Evolutionary conservation across 2,797 vertebrate genomes (phyloP).

Genomic region (Rhinophrynus dorsalis): DNA sequence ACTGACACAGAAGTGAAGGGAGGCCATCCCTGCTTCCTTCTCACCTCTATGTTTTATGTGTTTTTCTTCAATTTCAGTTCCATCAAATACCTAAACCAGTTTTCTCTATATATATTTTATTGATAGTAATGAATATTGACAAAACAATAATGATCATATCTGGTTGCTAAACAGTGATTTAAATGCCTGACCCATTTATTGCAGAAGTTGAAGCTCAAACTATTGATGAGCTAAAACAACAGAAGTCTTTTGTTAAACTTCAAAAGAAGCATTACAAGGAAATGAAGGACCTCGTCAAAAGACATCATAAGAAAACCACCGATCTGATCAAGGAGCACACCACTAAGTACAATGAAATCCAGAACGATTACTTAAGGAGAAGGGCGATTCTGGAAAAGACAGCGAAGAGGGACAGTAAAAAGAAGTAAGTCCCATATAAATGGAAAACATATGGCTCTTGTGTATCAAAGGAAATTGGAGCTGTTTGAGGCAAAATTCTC

Average conservation of each 20-base stretch:
- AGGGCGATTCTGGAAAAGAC: conserved; percentile 82
- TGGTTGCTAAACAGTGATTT: too few species aligned
- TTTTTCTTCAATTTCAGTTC: too few species aligned
- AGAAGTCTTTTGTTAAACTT: conserved; percentile 90
- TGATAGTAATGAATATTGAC: too few species aligned
- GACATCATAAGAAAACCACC: conserved; percentile 91
- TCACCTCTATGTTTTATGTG: too few species aligned
- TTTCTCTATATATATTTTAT: too few species aligned
- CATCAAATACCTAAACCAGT: too few species aligned
- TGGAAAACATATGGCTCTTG: too few species aligned
- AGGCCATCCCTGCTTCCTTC: too few species aligned
- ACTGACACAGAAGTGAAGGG: too few species aligned
- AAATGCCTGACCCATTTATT: conserved; percentile 30
- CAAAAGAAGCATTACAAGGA: conserved; percentile 98
- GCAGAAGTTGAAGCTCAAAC: conserved; percentile 91
- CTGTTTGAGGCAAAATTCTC: too few species aligned
- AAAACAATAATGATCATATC: too few species aligned
- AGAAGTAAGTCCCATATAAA: conserved; percentile 76
- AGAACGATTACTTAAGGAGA: conserved; percentile 82
- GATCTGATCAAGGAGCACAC: conserved; percentile 96
- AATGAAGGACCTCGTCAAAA: conserved; percentile 94
- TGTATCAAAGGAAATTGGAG: too few species aligned
- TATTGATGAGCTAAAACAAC: conserved; percentile 91
- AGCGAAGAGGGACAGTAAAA: conserved; percentile 90
- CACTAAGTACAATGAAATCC: conserved; percentile 83